Conservation (phyloP, 2,797 vertebrate genomes). For the Holocentrus rufus region DNA sequence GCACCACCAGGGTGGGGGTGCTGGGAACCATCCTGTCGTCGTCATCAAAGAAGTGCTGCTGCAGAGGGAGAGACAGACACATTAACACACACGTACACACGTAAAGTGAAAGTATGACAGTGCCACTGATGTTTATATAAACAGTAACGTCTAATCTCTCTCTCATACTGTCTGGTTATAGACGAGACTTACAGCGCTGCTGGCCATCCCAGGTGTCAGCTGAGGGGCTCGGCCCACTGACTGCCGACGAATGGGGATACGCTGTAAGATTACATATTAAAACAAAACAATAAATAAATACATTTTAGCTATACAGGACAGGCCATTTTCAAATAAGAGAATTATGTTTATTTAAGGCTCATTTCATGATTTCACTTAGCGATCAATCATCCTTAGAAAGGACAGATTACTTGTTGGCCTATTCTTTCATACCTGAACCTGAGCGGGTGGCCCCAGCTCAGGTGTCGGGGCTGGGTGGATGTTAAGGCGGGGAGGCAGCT, state of each 20-base stretch:
- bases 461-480: constrained; percentile 88
- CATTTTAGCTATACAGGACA: no score
- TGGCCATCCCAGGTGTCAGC: constrained; percentile 86
- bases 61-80: constrained; percentile 23
- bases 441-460: constrained; percentile 90
- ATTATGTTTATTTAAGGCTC: no score
- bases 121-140: neutral
- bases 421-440: constrained; percentile 78
- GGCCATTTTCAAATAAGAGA: no score
- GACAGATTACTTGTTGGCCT: neutral
- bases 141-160: neutral
- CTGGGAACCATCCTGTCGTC: constrained; percentile 97
- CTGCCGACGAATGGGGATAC: constrained; percentile 84
- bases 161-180: neutral
- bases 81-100: neutral
- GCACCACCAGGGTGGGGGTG: constrained; percentile 91
- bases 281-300: neutral
- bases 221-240: constrained; percentile 90
- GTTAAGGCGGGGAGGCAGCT: constrained; percentile 87
- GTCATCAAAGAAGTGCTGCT: constrained; percentile 94
- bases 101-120: neutral
- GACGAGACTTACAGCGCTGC: constrained; percentile 86
- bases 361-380: neutral
- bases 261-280: constrained; percentile 58
- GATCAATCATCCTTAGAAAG: neutral